Base-by-base conservation (phyloP, 2,797 vertebrate species). In the Neosilurus hyrtlii region DNA sequence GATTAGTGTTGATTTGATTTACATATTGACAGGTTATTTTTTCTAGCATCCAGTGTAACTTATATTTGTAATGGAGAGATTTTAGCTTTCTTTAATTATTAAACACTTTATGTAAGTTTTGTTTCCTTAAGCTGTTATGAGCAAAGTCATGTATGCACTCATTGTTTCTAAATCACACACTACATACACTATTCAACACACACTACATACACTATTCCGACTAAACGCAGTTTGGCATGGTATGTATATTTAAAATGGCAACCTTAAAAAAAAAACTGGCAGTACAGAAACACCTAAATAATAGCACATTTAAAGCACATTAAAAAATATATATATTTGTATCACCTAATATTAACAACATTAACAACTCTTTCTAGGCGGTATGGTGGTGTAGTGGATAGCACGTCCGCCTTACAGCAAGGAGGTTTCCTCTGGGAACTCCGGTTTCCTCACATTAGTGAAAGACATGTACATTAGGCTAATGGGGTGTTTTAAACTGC, bases 41-140 rank as follows among this genome's bases (percentile, higher is more conserved):
- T 71, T 71, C 22, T 20, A 9, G 52, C n/a, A 30, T 56, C 3
- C 11, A 18, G 12, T 15, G 0, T 26, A 72, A 22, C 18, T 18
- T 74, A 11, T 57, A 51, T 30, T 74, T 56, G 52, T 20, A 74
- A 74, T 30, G 24, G 49, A 73, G 35, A 68, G 35, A 68, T 68
- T 20, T 16, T 0, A 68, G 11, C 66, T 11, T 11, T 16, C 2
- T 9, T 9, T 37, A 30, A 37, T 9, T 51, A 51, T 71, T 51
- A 7, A 71, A 26, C n/a, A 15, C 30, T 9, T 67, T 35, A 67
- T 67, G 37, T 24, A 71, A 71, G 24, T 51, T n/a, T n/a, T 11
- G 37, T 20, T n/a, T 71, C 20, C 9, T n/a, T 51, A 20, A n/a
- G 26, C 2, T 67, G 65, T 67, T 61, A 2, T 2, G 11, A 10